A percentile compares a stretch with the other conserved stretches of the same genome.
Conservation (phyloP, 1,140 invertebrate species). For the Ostrea edulis region DNA sequence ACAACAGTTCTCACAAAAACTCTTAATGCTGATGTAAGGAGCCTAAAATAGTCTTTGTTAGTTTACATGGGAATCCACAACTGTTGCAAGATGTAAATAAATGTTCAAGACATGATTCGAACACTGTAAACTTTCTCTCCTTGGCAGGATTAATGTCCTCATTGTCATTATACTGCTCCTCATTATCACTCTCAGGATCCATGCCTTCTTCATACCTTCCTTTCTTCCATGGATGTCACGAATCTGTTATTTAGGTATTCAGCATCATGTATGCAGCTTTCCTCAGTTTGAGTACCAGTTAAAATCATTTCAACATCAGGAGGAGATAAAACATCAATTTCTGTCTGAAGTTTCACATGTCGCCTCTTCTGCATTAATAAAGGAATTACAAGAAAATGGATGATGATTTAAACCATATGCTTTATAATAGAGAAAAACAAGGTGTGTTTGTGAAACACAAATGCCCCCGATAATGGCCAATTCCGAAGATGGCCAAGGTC, state of each 20-base stretch:
- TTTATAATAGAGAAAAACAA: no score
- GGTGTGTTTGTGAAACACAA: no score
- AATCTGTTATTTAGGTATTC: no score
- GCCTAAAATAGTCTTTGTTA: background rate
- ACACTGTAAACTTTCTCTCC: conserved; percentile 44
- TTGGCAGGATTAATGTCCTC: background rate
- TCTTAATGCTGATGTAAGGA: conserved; percentile 11
- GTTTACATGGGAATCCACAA: background rate
- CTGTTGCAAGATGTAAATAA: background rate
- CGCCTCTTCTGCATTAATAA: background rate
- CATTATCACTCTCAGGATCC: background rate
- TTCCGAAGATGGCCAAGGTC: no score
- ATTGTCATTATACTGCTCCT: background rate
- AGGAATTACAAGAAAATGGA: background rate
- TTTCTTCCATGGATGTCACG: background rate
- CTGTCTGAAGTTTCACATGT: background rate
- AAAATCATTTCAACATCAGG: background rate
- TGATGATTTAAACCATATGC: no score
- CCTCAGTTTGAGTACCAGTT: background rate
- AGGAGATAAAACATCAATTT: background rate
- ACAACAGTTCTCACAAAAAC: conserved; percentile 25
- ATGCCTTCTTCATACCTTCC: background rate
- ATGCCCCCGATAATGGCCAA: no score
- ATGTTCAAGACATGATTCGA: conserved; percentile 43
- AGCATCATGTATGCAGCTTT: conserved; percentile 6